A percentile compares a stretch with the other conserved stretches of the same genome.
These are phyloP conservation scores for Polypterus senegalus DNA, from an alignment of 2,113 vertebrate genomes.

Conservation along the genomic window DNA sequence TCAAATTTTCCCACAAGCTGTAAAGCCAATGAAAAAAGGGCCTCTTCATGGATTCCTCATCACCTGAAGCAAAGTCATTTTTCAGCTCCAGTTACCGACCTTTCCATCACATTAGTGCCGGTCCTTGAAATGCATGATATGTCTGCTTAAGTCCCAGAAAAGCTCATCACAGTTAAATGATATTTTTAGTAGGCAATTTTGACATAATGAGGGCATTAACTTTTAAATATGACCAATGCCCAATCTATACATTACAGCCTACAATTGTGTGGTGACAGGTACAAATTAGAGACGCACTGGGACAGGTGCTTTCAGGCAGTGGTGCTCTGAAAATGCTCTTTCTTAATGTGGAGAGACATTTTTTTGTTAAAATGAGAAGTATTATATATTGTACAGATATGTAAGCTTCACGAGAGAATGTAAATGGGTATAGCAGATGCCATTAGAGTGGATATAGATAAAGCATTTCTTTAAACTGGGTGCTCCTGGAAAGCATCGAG, in stretches of 20 bases:
- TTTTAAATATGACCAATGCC: slow-evolving; percentile 12
- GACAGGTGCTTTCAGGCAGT: neutral
- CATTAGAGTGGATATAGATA: no score
- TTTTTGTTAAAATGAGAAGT: no score
- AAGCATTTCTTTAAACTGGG: no score
- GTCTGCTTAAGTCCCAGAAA: slow-evolving; percentile 6
- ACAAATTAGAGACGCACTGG: neutral
- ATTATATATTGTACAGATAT: no score
- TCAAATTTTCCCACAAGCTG: no score
- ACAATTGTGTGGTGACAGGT: slow-evolving; percentile 1
- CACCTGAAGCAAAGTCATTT: slow-evolving; percentile 1
- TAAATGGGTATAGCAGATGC: no score
- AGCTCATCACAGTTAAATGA: slow-evolving; percentile 9
- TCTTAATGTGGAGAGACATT: no score
- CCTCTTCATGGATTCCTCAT: neutral
- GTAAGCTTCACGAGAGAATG: no score
- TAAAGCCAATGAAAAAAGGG: no score
- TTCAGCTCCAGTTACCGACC: slow-evolving; percentile 3
- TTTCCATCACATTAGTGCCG: slow-evolving; percentile 9
- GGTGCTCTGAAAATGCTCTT: no score
- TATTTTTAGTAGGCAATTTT: slow-evolving; percentile 13
- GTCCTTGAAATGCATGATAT: slow-evolving; percentile 5
- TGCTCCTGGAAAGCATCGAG: no score
- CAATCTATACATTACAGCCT: slow-evolving; percentile 5
- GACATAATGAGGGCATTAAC: slow-evolving; percentile 12